A percentile compares a stretch with the other conserved stretches of the same genome.
These are phyloP conservation scores for Escarpia spicata DNA, from an alignment of 2,888 invertebrate species.

Conservation along the genomic window DNA sequence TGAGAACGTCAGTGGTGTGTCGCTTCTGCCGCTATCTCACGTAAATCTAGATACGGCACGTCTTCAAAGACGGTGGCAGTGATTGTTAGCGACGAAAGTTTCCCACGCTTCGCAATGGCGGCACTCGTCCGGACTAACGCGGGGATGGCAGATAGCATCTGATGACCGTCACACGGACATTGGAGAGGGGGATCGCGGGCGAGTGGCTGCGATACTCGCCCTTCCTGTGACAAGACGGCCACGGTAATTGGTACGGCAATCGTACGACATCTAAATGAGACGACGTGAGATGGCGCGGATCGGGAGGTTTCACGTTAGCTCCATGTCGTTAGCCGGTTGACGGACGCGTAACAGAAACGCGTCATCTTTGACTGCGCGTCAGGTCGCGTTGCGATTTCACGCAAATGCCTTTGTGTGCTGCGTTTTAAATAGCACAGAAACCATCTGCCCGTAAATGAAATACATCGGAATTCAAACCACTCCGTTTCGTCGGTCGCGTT, in stretches of 20 bases:
- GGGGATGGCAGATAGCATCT: background rate
- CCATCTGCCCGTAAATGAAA: background rate
- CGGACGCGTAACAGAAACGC: slow-evolving; percentile 4
- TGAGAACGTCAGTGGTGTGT: background rate
- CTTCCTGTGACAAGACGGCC: background rate
- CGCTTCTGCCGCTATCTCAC: background rate
- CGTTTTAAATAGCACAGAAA: background rate
- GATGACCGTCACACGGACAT: background rate
- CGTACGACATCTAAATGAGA: slow-evolving; percentile 11
- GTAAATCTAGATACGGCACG: background rate
- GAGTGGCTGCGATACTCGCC: background rate
- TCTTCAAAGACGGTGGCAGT: background rate
- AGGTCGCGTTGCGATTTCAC: background rate
- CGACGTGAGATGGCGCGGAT: background rate
- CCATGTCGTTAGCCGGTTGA: background rate
- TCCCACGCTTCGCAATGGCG: slow-evolving; percentile 2
- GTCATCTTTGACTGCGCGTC: background rate
- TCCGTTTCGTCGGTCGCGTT: background rate
- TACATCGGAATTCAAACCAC: background rate
- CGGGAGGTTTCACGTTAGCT: background rate
- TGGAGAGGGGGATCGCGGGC: background rate
- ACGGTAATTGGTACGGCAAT: slow-evolving; percentile 1
- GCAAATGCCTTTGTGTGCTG: background rate
- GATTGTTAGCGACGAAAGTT: slow-evolving; percentile 9
- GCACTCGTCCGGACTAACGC: background rate